These are phyloP conservation scores for Triops longicaudatus DNA, from an alignment of 1,140 invertebrate species.

Conservation along the genomic window DNA sequence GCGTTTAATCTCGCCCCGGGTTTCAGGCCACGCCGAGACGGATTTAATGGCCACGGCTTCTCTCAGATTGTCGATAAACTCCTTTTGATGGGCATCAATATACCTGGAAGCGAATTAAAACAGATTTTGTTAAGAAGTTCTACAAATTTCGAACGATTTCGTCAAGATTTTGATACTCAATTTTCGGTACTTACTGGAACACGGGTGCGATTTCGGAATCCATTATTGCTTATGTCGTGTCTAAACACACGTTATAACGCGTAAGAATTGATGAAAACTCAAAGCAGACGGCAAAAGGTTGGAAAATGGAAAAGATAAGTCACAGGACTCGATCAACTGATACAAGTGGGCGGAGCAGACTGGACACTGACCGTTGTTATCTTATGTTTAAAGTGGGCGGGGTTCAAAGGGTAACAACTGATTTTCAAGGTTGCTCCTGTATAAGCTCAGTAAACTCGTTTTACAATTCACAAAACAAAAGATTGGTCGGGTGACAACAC, in stretches of 20 bases:
- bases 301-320: no score
- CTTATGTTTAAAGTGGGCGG: background rate
- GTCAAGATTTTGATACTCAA: no score
- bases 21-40: constrained; percentile 83
- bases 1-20: constrained; percentile 57
- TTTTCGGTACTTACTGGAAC: background rate
- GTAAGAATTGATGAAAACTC: no score
- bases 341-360: background rate
- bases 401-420: background rate
- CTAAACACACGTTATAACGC: background rate
- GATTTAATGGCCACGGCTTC: constrained; percentile 90
- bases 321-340: background rate
- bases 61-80: constrained; percentile 68
- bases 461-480: no score
- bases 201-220: background rate
- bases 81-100: constrained; percentile 64
- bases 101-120: constrained; percentile 51
- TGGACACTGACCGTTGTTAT: background rate
- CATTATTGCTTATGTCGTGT: background rate
- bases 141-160: no score
- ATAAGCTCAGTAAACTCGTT: background rate
- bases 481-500: no score
- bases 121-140: background rate
- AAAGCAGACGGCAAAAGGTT: no score
- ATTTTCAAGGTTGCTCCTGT: constrained; percentile 10